A percentile compares a stretch with the other conserved stretches of the same genome.
Evolutionary conservation across 2,888 invertebrate genomes (phyloP).

Genomic region (Pristionchus mayeri): DNA sequence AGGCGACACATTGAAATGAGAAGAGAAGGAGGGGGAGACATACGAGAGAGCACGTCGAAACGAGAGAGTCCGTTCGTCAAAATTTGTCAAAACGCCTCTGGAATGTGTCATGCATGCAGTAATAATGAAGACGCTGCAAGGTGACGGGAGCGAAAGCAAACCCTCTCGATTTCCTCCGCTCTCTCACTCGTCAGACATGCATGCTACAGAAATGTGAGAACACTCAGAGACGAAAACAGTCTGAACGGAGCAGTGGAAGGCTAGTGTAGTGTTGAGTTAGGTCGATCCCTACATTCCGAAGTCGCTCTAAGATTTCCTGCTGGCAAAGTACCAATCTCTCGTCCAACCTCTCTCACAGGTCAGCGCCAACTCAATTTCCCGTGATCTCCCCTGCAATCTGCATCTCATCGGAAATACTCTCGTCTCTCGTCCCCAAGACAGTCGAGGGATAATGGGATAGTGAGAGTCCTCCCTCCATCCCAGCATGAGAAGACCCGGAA

Average conservation of each 20-base stretch:
- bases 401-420: slow-evolving; percentile 19
- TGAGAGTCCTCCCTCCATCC: no score
- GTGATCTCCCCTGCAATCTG: background rate
- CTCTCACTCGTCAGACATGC: no score
- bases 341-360: background rate
- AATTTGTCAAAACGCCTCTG: slow-evolving; percentile 23
- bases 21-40: background rate
- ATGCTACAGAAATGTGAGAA: background rate
- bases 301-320: no score
- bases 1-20: slow-evolving; percentile 33
- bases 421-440: no score
- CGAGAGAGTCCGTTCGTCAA: slow-evolving; percentile 21
- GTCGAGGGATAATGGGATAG: no score
- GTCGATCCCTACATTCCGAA: no score
- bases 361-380: background rate
- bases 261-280: no score
- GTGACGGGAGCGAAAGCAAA: no score
- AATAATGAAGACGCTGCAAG: background rate
- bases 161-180: no score
- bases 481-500: background rate
- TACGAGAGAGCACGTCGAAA: background rate
- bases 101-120: slow-evolving; percentile 22
- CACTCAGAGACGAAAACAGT: background rate
- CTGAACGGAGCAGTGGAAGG: no score
- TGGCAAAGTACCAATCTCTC: no score